Evolutionary conservation across 2,888 invertebrate species (phyloP).

Genomic region (Trachelus tabidus): DNA sequence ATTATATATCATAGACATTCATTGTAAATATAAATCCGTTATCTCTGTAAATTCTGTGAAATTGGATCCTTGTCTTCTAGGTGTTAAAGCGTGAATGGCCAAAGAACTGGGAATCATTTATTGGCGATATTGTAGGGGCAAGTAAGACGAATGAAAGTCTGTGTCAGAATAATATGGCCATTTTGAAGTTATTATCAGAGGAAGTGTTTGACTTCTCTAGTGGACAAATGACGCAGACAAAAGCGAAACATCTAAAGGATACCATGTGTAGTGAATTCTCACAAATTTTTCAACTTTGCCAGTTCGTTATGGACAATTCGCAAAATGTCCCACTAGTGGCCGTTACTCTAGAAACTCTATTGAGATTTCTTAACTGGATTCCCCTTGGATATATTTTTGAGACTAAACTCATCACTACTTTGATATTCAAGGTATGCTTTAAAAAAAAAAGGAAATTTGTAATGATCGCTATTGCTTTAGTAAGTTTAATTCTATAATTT

Average conservation of each 20-base stretch:
- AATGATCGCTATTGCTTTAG: not conserved
- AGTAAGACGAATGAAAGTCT: constrained; percentile 98
- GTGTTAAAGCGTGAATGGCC: constrained; percentile 99
- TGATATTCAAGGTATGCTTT: constrained; percentile 81
- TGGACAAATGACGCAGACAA: constrained; percentile 98
- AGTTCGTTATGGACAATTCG: constrained; percentile 97
- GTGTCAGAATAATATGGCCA: constrained; percentile 99
- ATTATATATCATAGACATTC: not conserved
- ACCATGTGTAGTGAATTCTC: constrained; percentile 99
- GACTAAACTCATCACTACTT: constrained; percentile 93
- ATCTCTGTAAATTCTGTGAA: not conserved
- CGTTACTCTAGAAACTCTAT: constrained; percentile 93
- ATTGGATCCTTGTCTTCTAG: constrained; percentile 57
- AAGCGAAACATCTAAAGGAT: constrained; percentile 98
- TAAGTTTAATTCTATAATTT: not conserved
- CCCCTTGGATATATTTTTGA: constrained; percentile 99
- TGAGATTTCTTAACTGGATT: constrained; percentile 99
- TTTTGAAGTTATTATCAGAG: constrained; percentile 95
- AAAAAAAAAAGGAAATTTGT: not conserved
- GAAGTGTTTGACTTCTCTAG: constrained; percentile 99
- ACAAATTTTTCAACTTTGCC: constrained; percentile 97
- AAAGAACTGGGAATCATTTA: constrained; percentile 99
- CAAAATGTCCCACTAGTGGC: constrained; percentile 97
- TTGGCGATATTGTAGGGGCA: constrained; percentile 98
- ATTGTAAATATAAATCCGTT: not conserved